phyloP scores from a whole-genome alignment of 2,888 invertebrate species.

The Vesta saturnalis region DNA sequence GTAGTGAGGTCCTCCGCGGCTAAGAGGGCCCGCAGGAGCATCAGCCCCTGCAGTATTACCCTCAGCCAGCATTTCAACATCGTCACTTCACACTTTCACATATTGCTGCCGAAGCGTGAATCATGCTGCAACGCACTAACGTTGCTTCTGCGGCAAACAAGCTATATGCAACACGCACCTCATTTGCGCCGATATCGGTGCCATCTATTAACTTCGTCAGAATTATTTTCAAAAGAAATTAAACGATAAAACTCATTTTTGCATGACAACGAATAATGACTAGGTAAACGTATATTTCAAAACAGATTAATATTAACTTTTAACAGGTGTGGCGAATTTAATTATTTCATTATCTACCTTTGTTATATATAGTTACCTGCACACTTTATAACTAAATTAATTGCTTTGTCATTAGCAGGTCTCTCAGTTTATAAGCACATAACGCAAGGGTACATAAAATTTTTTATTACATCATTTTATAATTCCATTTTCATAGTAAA shows the following conservation, averaged over 20 bases:
- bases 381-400: too few relatives aligned
- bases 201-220: background rate
- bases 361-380: too few relatives aligned
- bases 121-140: constrained; percentile 53
- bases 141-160: constrained; percentile 32
- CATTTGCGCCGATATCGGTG: constrained; percentile 36
- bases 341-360: too few relatives aligned
- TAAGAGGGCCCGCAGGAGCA: constrained; percentile 53
- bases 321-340: too few relatives aligned
- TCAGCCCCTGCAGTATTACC: constrained; percentile 52
- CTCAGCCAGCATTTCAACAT: constrained; percentile 57
- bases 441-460: too few relatives aligned
- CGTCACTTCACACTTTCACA: constrained; percentile 56
- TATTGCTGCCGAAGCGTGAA: constrained; percentile 45
- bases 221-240: background rate
- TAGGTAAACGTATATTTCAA: background rate
- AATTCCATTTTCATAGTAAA: too few relatives aligned
- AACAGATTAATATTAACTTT: too few relatives aligned
- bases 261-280: constrained; percentile 5
- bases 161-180: constrained; percentile 32
- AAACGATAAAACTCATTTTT: background rate
- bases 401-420: too few relatives aligned
- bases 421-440: too few relatives aligned
- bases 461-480: too few relatives aligned
- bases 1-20: constrained; percentile 48